These are phyloP conservation scores for Piezodorus guildinii DNA, from an alignment of 1,140 invertebrate genomes.

Conservation along the genomic window DNA sequence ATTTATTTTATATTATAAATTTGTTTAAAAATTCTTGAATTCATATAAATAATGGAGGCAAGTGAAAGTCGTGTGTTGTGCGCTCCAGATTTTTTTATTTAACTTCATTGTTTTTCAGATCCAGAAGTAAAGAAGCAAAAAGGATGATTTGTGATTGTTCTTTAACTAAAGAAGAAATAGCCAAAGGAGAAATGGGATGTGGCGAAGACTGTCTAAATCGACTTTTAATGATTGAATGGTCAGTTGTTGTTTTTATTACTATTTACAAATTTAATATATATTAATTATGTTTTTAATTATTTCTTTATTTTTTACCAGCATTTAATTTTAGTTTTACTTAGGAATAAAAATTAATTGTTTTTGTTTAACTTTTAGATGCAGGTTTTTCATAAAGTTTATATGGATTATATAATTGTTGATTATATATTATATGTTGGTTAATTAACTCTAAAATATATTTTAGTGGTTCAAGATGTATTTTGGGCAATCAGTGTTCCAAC, in stretches of 20 bases:
- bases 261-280: too few species aligned
- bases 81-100: too few species aligned
- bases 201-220: conserved; percentile 93
- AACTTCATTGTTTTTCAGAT: conserved; percentile 36
- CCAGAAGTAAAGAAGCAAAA: conserved; percentile 75
- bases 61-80: too few species aligned
- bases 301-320: conserved; percentile 5
- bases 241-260: conserved; percentile 32
- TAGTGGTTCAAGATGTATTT: conserved; percentile 78
- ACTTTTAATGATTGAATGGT: conserved; percentile 97
- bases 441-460: conserved; percentile 32
- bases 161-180: conserved; percentile 75
- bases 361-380: too few species aligned
- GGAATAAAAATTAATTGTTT: too few species aligned
- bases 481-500: conserved; percentile 82
- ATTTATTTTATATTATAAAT: too few species aligned
- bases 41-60: too few species aligned
- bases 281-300: background rate
- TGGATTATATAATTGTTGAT: too few species aligned
- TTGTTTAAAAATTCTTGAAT: too few species aligned
- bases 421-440: too few species aligned
- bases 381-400: too few species aligned
- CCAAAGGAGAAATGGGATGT: conserved; percentile 73
- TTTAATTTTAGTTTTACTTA: conserved; percentile 7
- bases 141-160: conserved; percentile 94